These are phyloP conservation scores for Molanna angustata DNA, from an alignment of 2,888 invertebrate species.

Conservation along the genomic window DNA sequence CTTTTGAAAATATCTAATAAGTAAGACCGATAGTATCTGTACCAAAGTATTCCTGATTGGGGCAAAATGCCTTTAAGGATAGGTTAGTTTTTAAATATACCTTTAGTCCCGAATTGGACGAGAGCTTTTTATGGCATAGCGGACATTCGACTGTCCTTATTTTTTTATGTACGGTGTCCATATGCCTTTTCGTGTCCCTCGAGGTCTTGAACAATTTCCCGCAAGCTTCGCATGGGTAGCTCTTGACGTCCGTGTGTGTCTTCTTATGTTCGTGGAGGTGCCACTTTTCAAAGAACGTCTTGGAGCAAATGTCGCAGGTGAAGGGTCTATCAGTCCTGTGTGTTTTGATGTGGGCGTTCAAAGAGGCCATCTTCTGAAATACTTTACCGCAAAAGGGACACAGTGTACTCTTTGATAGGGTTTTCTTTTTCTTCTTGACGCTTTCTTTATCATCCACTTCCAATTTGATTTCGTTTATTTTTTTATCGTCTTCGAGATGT, in stretches of 20 bases:
- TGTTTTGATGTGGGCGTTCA: conserved; percentile 16
- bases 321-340: conserved; percentile 19
- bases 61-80: too few relatives aligned
- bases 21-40: too few relatives aligned
- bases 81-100: too few relatives aligned
- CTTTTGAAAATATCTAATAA: too few relatives aligned
- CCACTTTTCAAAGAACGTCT: conserved; percentile 20
- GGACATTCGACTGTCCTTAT: conserved; percentile 10
- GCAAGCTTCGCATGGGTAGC: conserved; percentile 20
- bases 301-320: conserved; percentile 17
- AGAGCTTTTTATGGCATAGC: conserved; percentile 14
- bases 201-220: conserved; percentile 28
- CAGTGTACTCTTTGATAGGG: conserved; percentile 13
- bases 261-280: conserved; percentile 22
- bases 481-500: too few relatives aligned
- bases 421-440: conserved; percentile 3
- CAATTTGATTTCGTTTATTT: conserved; percentile 5
- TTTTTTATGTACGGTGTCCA: conserved; percentile 21
- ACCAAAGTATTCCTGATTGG: too few relatives aligned
- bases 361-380: conserved; percentile 3
- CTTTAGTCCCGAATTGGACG: conserved; percentile 19
- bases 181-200: conserved; percentile 33
- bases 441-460: not conserved
- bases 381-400: conserved; percentile 19
- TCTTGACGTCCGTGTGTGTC: conserved; percentile 13